Evolutionary conservation across 2,797 vertebrate species (phyloP).

Genomic region (Psittacula echo): DNA sequence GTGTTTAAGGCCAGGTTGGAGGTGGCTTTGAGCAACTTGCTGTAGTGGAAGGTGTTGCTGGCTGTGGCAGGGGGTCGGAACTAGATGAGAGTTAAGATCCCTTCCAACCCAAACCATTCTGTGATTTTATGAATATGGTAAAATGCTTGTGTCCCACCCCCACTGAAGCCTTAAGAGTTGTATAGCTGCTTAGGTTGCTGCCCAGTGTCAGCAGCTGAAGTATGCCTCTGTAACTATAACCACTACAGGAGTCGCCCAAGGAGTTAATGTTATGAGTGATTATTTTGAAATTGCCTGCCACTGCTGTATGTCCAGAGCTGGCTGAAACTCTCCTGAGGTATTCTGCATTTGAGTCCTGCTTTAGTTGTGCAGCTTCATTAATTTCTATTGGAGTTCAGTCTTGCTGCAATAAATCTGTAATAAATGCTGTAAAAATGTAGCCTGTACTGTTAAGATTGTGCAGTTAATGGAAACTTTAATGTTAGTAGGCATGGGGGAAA

Average conservation of each 20-base stretch:
- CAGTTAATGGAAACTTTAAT: background rate
- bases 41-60: background rate
- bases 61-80: background rate
- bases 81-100: background rate
- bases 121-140: too few species aligned
- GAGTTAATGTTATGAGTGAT: background rate
- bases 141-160: too few species aligned
- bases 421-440: background rate
- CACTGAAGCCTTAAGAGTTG: too few species aligned
- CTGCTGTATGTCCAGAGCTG: background rate
- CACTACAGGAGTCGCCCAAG: background rate
- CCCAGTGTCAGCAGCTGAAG: background rate
- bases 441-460: too few species aligned
- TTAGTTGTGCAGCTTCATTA: accelerated
- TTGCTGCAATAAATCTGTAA: background rate
- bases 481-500: background rate
- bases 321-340: background rate
- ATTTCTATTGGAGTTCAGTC: background rate
- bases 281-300: background rate
- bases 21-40: background rate
- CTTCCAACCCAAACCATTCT: background rate
- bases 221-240: background rate
- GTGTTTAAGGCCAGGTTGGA: background rate
- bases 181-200: background rate
- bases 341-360: background rate